Evolutionary conservation across 1,140 invertebrate species (phyloP).

Genomic region (Zophobas atratus): DNA sequence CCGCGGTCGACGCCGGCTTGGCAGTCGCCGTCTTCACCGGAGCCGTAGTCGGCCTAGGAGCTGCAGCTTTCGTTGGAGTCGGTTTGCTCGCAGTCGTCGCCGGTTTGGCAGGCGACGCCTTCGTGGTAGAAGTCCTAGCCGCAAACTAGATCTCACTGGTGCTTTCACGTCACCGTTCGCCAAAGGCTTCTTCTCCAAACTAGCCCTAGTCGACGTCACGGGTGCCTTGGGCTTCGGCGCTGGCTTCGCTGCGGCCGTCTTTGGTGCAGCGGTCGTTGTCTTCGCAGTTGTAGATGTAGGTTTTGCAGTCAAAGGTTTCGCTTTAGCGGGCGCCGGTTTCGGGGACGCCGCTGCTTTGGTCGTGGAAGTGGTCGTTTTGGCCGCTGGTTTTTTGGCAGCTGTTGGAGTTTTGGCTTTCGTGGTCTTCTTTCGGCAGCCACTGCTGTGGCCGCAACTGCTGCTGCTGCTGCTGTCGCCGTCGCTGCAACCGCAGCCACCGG

Average conservation of each 20-base stretch:
- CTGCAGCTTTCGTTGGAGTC: conserved; percentile 24
- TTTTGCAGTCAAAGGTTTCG: conserved; percentile 51
- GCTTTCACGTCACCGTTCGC: conserved; percentile 72
- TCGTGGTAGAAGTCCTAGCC: conserved; percentile 47
- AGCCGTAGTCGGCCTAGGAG: conserved; percentile 39
- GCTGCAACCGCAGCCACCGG: neutral
- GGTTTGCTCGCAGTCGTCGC: conserved; percentile 37
- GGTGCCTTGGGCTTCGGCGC: conserved; percentile 48
- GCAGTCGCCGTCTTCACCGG: conserved; percentile 23
- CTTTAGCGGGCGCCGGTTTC: conserved; percentile 52
- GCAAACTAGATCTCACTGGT: conserved; percentile 54
- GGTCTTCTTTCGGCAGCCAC: conserved; percentile 52
- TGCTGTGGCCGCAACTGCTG: conserved; percentile 59
- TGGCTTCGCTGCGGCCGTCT: conserved; percentile 49
- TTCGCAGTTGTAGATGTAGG: neutral
- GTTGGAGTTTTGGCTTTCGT: conserved; percentile 56
- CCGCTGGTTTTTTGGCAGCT: conserved; percentile 58
- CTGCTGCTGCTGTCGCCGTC: conserved; percentile 59
- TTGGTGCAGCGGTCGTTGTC: conserved; percentile 44
- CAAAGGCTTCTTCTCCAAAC: conserved; percentile 69
- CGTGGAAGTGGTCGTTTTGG: conserved; percentile 52
- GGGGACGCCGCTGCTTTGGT: conserved; percentile 55
- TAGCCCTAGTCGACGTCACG: conserved; percentile 61
- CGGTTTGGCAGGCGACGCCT: conserved; percentile 50
- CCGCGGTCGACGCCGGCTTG: conserved; percentile 10